phyloP scores from a whole-genome alignment of 2,797 vertebrate genomes.

The Pygocentrus nattereri region DNA sequence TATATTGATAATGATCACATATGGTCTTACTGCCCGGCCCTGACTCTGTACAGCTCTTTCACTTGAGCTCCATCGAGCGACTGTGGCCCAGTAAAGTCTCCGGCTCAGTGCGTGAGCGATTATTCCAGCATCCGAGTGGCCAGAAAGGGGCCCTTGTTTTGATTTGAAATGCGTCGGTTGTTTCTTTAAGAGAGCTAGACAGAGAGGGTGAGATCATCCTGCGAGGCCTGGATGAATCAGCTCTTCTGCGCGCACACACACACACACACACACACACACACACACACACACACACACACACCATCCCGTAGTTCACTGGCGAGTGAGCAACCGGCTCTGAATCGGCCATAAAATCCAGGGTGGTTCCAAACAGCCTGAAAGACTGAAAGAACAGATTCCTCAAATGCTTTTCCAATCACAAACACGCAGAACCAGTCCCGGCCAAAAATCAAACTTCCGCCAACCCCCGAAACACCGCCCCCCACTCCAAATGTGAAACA shows the following conservation, averaged over 20 bases:
- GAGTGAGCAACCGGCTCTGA: conserved; percentile 36
- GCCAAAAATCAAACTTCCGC: not conserved
- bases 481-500: no score
- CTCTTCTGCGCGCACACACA: conserved; percentile 67
- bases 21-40: no score
- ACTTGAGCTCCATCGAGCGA: no score
- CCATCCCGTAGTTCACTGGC: conserved; percentile 9
- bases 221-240: conserved; percentile 78
- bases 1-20: no score
- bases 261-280: conserved; percentile 18
- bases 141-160: conserved; percentile 74
- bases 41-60: no score
- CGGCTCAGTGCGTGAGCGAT: not conserved
- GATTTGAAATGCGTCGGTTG: conserved; percentile 73
- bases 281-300: conserved; percentile 8
- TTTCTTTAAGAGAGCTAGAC: conserved; percentile 68
- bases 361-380: not conserved
- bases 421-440: not conserved
- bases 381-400: not conserved
- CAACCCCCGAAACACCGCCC: no score
- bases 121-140: conserved; percentile 30
- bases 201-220: conserved; percentile 78
- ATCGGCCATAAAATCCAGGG: conserved; percentile 5
- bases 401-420: not conserved
- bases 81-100: no score